Conservation (phyloP, 1,140 invertebrate species). For the Reticulitermes speratus region DNA sequence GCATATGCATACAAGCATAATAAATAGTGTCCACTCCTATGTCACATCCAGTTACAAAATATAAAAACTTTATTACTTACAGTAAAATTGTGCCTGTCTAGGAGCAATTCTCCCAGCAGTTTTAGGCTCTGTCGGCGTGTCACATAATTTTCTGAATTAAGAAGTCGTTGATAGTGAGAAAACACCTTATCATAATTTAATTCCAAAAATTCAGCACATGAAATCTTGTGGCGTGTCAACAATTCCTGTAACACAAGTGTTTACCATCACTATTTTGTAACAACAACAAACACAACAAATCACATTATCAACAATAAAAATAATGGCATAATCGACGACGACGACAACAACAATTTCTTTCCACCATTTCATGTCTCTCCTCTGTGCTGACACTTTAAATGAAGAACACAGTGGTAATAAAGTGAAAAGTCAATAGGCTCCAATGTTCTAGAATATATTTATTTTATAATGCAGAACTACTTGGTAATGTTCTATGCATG, state of each 20-base stretch:
- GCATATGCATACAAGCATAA: background rate
- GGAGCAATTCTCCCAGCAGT: conserved; percentile 92
- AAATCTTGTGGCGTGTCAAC: conserved; percentile 96
- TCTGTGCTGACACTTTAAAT: too few relatives aligned
- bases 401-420: too few relatives aligned
- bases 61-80: conserved; percentile 58
- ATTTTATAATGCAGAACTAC: too few relatives aligned
- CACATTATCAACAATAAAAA: too few relatives aligned
- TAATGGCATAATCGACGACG: too few relatives aligned
- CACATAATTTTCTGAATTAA: conserved; percentile 99
- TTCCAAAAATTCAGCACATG: conserved; percentile 98
- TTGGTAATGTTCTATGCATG: conserved; percentile 5
- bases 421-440: too few relatives aligned
- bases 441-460: too few relatives aligned
- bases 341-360: too few relatives aligned
- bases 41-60: background rate
- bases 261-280: too few relatives aligned
- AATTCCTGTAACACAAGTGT: conserved; percentile 73
- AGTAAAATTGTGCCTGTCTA: conserved; percentile 99
- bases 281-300: too few relatives aligned
- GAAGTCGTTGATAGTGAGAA: conserved; percentile 91
- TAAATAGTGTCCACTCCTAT: background rate
- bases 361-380: too few relatives aligned
- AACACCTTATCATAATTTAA: conserved; percentile 99
- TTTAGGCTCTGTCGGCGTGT: conserved; percentile 96